These are phyloP conservation scores for Magallana angulata DNA, from an alignment of 1,140 invertebrate species.

Conservation along the genomic window DNA sequence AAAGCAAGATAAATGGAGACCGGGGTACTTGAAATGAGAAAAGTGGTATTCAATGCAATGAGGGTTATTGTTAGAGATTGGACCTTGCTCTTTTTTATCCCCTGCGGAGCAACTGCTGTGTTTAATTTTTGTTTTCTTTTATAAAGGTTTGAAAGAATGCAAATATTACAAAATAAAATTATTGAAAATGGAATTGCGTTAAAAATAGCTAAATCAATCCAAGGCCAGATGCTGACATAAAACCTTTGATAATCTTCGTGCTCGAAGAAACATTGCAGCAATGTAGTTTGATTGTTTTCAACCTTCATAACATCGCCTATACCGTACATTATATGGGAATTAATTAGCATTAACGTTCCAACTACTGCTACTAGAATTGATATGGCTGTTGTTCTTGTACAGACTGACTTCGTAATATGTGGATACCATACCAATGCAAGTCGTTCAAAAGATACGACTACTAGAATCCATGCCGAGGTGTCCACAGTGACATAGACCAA, in stretches of 20 bases:
- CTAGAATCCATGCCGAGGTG: conserved; percentile 67
- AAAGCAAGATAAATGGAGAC: conserved; percentile 63
- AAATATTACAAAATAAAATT: conserved; percentile 59
- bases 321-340: not conserved
- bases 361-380: conserved; percentile 16
- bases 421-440: conserved; percentile 66
- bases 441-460: conserved; percentile 67
- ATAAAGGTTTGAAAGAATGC: not conserved
- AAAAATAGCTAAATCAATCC: conserved; percentile 64
- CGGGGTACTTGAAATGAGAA: conserved; percentile 63
- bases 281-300: not conserved
- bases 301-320: not conserved
- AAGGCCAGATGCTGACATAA: conserved; percentile 56
- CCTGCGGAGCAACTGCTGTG: not conserved
- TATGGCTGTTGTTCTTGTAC: conserved; percentile 48
- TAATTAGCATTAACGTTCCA: not conserved
- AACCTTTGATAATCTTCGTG: conserved; percentile 51
- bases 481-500: conserved; percentile 62
- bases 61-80: conserved; percentile 63
- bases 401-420: conserved; percentile 53
- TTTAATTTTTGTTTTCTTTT: not conserved
- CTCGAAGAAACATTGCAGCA: conserved; percentile 29
- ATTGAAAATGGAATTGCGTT: conserved; percentile 58
- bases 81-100: conserved; percentile 21
- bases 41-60: conserved; percentile 59